Evolutionary conservation across 2,888 invertebrate genomes (phyloP).

Genomic region (Neoascia interrupta): DNA sequence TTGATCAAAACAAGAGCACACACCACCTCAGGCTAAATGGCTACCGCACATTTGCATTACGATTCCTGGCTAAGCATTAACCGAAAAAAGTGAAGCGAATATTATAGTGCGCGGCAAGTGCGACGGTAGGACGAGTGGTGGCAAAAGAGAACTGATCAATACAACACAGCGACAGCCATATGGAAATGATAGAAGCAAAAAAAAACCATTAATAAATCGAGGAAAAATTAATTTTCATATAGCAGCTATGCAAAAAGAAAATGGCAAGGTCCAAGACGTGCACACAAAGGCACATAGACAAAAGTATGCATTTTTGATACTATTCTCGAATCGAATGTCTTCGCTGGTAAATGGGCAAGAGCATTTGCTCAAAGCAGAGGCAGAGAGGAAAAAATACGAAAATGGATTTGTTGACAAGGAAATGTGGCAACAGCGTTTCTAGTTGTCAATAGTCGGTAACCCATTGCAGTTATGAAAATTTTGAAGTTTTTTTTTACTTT

Average conservation of each 20-base stretch:
- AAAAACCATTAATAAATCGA: slow-evolving; percentile 54
- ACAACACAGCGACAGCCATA: slow-evolving; percentile 42
- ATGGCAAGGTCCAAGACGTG: too few species aligned
- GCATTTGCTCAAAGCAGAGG: slow-evolving; percentile 21
- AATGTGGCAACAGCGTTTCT: slow-evolving; percentile 66
- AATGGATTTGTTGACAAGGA: slow-evolving; percentile 16
- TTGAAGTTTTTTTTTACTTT: too few species aligned
- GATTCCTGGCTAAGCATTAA: slow-evolving; percentile 52
- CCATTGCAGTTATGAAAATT: too few species aligned
- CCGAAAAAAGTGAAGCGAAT: slow-evolving; percentile 58
- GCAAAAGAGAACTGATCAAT: slow-evolving; percentile 6
- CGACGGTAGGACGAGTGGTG: slow-evolving; percentile 8
- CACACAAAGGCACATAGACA: slow-evolving; percentile 5
- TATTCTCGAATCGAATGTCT: slow-evolving; percentile 29
- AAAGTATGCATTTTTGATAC: slow-evolving; percentile 17
- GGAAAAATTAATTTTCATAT: slow-evolving; percentile 55
- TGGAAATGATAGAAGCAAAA: slow-evolving; percentile 38
- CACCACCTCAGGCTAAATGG: slow-evolving; percentile 69
- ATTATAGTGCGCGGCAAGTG: slow-evolving; percentile 27
- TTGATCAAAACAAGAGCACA: slow-evolving; percentile 68
- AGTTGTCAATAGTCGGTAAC: too few species aligned
- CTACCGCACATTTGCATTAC: slow-evolving; percentile 71
- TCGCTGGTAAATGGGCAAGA: slow-evolving; percentile 42
- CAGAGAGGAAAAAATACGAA: slow-evolving; percentile 17
- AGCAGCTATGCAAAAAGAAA: background rate